Evolutionary conservation across 2,797 vertebrate species (phyloP), one percentile per base, ranked within the genome.

Genomic region (Rhabdomys pumilio): DNA sequence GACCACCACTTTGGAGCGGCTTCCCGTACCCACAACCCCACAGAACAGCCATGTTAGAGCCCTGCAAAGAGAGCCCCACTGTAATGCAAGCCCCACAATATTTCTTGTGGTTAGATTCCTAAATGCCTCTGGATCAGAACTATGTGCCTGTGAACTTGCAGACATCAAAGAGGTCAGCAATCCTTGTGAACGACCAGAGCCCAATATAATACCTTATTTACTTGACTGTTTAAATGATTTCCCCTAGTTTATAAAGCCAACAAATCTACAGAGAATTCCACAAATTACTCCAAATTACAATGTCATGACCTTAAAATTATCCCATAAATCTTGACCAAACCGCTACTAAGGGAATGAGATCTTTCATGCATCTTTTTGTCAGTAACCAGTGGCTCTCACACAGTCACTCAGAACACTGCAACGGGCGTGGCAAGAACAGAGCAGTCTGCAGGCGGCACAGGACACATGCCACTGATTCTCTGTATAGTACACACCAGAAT

Each of bases 311-410:
- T 91, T 89, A 77, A 77, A 88, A 88, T 82, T 88, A 94, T 7
- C 65, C 34, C n/a, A 69, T 57, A 96, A 57, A 61, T 88, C 44
- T 55, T 67, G 80, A 85, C 44, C 87, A 97, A 77, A 93, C 92
- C 59, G 94, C 76, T 94, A 69, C 79, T 53, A 93, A 72, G n/a
- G 5, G 2, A 38, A 50, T 9, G 2, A 88, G 55, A 81, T 80
- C 57, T 65, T 85, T 67, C 69, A 38, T 79, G 50, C 80, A 31
- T 31, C 26, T 77, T 31, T 72, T 89, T 57, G 77, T 53, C 22
- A 24, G 34, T 3, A 72, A 8, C 38, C 87, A 73, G 65, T 20
- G 83, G 75, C 20, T 90, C 50, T 93, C 75, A 91, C 24, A 77
- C 34, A 53, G 87, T 53, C 22, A 38, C 0, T 11, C 34, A 29